Conservation (phyloP, 2,888 invertebrate genomes). For the Phengaris arion region DNA sequence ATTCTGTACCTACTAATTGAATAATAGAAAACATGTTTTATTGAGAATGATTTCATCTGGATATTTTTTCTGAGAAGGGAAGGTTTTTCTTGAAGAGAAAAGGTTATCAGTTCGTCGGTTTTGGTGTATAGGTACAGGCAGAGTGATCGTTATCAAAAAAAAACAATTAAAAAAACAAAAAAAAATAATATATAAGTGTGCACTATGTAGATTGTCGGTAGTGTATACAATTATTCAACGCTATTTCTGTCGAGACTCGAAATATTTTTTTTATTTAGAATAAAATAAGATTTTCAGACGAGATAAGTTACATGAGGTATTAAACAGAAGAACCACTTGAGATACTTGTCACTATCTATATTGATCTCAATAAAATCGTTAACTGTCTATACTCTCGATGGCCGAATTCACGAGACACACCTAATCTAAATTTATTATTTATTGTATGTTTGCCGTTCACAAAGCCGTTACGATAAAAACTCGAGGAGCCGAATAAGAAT, state of each 20-base stretch:
- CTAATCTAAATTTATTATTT: slow-evolving; percentile 21
- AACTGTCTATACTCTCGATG: slow-evolving; percentile 13
- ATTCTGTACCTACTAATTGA: not conserved
- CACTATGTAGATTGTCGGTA: too few relatives aligned
- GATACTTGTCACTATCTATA: slow-evolving; percentile 2
- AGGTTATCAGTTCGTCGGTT: too few relatives aligned
- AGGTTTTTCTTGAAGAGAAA: too few relatives aligned
- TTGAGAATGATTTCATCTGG: not conserved
- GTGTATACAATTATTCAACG: not conserved
- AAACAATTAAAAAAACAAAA: too few relatives aligned
- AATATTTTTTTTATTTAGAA: not conserved
- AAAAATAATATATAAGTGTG: too few relatives aligned
- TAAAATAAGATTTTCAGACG: slow-evolving; percentile 12
- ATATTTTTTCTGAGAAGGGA: not conserved
- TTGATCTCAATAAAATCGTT: slow-evolving; percentile 26
- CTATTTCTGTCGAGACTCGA: not conserved
- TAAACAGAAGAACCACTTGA: slow-evolving; percentile 2
- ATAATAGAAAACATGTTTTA: slow-evolving; percentile 2
- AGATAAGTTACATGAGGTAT: slow-evolving; percentile 17
- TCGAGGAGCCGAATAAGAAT: not conserved
- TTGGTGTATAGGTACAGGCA: too few relatives aligned
- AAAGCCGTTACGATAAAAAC: slow-evolving; percentile 21
- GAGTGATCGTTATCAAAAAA: too few relatives aligned
- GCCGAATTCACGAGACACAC: slow-evolving; percentile 4
- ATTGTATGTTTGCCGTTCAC: slow-evolving; percentile 5